These are phyloP conservation scores for Pardosa pseudoannulata DNA, from an alignment of 2,888 invertebrate species.

Conservation along the genomic window DNA sequence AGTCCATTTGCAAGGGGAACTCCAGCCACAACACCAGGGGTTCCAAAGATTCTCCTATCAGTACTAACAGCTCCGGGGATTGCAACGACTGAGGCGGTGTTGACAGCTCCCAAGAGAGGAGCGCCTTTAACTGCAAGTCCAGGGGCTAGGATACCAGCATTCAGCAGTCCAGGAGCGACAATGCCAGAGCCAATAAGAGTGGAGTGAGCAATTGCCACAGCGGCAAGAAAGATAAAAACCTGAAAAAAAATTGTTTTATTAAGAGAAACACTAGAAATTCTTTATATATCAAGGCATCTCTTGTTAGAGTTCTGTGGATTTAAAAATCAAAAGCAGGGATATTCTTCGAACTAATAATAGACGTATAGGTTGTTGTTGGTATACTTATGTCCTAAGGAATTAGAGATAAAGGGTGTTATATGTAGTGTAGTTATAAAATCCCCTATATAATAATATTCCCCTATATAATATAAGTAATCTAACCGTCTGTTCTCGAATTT, in stretches of 20 bases:
- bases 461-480: too few species aligned
- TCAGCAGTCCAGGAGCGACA: constrained; percentile 12
- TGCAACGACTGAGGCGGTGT: constrained; percentile 11
- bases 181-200: not conserved
- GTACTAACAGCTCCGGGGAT: constrained; percentile 21
- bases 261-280: too few species aligned
- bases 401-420: too few species aligned
- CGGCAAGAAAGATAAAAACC: constrained; percentile 32
- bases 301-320: too few species aligned
- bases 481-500: too few species aligned
- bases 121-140: constrained; percentile 1
- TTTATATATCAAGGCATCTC: too few species aligned
- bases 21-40: constrained; percentile 14
- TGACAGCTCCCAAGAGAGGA: constrained; percentile 18
- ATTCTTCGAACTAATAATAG: too few species aligned
- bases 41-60: constrained; percentile 37
- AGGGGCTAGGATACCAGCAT: constrained; percentile 28
- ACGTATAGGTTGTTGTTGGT: too few species aligned
- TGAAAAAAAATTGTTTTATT: not conserved
- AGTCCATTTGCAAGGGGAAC: constrained; percentile 1
- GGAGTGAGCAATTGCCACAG: constrained; percentile 18
- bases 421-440: too few species aligned
- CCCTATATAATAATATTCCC: too few species aligned
- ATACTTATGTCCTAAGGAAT: too few species aligned
- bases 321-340: too few species aligned